Percentiles rank a stretch among this genome's conserved stretches.
Evolutionary conservation across 1,140 invertebrate genomes (phyloP).

Genomic region (Neoseiulus cucumeris): DNA sequence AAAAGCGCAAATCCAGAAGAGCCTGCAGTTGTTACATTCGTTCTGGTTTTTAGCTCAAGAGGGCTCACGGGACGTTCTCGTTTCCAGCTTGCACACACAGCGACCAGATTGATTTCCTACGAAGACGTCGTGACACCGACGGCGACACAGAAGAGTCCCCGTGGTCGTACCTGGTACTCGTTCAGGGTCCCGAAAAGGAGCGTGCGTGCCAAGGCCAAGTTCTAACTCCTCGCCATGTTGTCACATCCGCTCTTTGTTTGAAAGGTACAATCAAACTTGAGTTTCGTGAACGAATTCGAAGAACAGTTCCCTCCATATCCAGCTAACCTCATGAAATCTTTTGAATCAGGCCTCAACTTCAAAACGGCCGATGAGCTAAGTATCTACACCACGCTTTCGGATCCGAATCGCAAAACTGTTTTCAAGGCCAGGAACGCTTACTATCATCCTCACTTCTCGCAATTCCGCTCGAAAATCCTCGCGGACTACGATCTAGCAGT

Average conservation of each 20-base stretch:
- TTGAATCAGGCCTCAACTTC: background rate
- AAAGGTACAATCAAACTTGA: background rate
- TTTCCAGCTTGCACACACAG: background rate
- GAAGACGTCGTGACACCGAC: background rate
- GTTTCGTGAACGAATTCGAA: too few relatives aligned
- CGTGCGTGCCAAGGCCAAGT: background rate
- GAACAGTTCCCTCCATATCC: too few relatives aligned
- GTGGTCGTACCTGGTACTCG: background rate
- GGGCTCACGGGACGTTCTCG: background rate
- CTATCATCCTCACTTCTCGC: constrained; percentile 4
- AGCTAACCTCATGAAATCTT: too few relatives aligned
- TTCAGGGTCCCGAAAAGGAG: background rate
- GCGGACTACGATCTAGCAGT: background rate
- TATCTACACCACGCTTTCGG: background rate
- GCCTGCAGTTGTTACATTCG: background rate
- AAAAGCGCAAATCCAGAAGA: background rate
- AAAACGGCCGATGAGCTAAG: background rate
- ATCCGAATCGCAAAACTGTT: background rate
- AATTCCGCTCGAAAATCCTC: background rate
- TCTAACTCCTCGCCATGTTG: background rate
- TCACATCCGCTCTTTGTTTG: background rate
- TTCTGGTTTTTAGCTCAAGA: too few relatives aligned
- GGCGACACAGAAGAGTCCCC: background rate
- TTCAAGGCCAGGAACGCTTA: background rate
- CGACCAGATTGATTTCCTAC: background rate